Evolutionary conservation across 2,113 vertebrate genomes (phyloP).

Genomic region (Nerophis lumbriciformis): DNA sequence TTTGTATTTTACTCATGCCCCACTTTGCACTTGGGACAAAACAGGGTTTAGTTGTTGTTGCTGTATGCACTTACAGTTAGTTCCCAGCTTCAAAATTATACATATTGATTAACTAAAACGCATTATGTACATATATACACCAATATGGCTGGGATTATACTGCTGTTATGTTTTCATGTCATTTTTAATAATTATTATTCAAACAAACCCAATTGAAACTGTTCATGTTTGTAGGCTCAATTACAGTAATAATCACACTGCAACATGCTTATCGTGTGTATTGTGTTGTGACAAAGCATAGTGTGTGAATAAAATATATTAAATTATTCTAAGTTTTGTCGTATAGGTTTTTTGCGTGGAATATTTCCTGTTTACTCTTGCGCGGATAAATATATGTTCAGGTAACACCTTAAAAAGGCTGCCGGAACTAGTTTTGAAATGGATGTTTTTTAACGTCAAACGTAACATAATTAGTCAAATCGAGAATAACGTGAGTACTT

Average conservation of each 20-base stretch:
- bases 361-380: constrained; percentile 62
- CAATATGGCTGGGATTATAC: no score
- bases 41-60: no score
- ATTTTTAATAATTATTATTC: no score
- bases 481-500: not conserved
- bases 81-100: no score
- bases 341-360: constrained; percentile 1
- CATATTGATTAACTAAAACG: no score
- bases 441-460: constrained; percentile 17
- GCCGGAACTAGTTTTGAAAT: constrained; percentile 70
- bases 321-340: not conserved
- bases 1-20: not conserved
- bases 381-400: constrained; percentile 71
- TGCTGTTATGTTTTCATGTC: no score
- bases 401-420: constrained; percentile 65
- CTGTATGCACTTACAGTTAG: no score
- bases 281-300: not conserved
- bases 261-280: not conserved
- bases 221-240: not conserved
- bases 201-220: no score
- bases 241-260: not conserved
- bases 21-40: not conserved
- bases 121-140: no score
- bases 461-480: no score
- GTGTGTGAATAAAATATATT: not conserved